Percentiles rank a stretch among this genome's conserved stretches.
Conservation (phyloP, 1,140 invertebrate species). For the Cydia amplana region DNA sequence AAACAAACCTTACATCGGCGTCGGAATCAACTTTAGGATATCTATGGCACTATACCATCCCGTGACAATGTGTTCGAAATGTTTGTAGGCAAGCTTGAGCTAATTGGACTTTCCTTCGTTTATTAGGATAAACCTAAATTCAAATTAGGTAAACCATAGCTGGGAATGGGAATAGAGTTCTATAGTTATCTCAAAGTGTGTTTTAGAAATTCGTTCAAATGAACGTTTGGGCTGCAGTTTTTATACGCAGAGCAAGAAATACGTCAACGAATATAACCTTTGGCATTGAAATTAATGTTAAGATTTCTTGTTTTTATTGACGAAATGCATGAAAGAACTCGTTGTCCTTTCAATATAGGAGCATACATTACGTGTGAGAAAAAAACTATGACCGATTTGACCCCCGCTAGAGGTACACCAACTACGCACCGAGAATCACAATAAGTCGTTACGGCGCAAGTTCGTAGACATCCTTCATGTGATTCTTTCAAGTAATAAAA, state of each 20-base stretch:
- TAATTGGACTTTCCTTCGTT: no score
- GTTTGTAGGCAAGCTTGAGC: no score
- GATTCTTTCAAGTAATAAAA: slow-evolving; percentile 49
- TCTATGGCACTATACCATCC: no score
- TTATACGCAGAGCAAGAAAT: no score
- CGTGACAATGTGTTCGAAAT: no score
- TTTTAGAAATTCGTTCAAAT: neutral
- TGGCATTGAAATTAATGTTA: neutral
- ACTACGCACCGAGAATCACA: slow-evolving; percentile 17
- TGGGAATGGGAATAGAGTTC: no score
- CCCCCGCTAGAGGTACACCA: neutral
- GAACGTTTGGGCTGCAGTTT: neutral
- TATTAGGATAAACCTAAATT: no score
- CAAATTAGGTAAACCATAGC: no score
- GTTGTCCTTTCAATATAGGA: slow-evolving; percentile 6
- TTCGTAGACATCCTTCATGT: slow-evolving; percentile 35
- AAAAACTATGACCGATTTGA: slow-evolving; percentile 8
- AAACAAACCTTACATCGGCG: no score
- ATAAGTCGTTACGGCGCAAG: slow-evolving; percentile 37
- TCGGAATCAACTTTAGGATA: no score
- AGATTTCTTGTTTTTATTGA: neutral
- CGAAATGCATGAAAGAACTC: neutral
- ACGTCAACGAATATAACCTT: neutral
- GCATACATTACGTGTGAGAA: neutral
- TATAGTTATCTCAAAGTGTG: no score